A percentile compares a stretch with the other conserved stretches of the same genome.
Evolutionary conservation across 2,113 vertebrate genomes (phyloP).

Genomic region (Monarcha castaneiventris): DNA sequence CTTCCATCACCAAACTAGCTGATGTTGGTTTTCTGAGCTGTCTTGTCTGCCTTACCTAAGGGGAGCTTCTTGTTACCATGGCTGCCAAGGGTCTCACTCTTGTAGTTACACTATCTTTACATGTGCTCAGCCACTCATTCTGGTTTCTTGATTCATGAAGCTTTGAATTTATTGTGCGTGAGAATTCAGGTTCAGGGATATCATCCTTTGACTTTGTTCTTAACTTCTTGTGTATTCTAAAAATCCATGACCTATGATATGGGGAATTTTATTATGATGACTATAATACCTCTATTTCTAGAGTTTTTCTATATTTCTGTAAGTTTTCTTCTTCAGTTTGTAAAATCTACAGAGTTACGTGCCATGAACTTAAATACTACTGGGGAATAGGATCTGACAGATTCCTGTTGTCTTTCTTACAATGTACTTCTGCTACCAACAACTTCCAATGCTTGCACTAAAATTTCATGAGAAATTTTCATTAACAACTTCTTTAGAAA

Average conservation of each 20-base stretch:
- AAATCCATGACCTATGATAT: background rate
- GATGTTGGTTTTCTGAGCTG: background rate
- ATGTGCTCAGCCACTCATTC: background rate
- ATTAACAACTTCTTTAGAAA: background rate
- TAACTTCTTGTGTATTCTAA: background rate
- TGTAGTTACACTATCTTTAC: background rate
- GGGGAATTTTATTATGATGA: background rate
- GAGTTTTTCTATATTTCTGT: no score
- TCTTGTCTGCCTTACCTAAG: background rate
- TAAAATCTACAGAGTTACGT: background rate
- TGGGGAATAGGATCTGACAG: background rate
- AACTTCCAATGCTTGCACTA: background rate
- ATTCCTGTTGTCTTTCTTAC: background rate
- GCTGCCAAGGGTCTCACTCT: background rate
- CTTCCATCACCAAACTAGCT: background rate
- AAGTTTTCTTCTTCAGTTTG: background rate
- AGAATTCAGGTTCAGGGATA: background rate
- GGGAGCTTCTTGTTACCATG: background rate
- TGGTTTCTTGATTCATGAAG: background rate
- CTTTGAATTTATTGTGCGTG: background rate
- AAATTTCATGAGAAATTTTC: background rate
- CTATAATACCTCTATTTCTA: background rate
- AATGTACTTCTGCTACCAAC: background rate
- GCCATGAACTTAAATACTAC: background rate
- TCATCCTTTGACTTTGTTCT: background rate